Percentiles rank a stretch among this genome's conserved stretches.
These are phyloP conservation scores for Nothura maculosa DNA, from an alignment of 2,797 vertebrate genomes.

Conservation along the genomic window DNA sequence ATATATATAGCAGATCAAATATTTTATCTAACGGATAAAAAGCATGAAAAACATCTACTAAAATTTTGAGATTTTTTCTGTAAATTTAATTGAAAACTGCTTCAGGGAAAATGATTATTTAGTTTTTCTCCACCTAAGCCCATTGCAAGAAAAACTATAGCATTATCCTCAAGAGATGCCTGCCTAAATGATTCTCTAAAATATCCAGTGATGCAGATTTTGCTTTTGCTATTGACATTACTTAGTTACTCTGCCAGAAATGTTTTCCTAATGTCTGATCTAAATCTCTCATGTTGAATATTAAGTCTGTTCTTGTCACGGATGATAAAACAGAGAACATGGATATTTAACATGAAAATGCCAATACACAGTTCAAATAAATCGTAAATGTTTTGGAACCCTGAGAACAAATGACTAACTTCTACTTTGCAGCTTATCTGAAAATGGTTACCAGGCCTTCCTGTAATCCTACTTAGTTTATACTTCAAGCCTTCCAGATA, in stretches of 20 bases:
- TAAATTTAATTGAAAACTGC: neutral
- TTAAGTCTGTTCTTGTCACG: neutral
- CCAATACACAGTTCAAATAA: neutral
- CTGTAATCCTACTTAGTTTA: neutral
- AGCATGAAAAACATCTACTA: neutral
- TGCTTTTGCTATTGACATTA: slow-evolving; percentile 4
- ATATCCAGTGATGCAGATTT: neutral
- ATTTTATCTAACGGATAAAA: neutral
- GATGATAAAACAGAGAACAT: neutral
- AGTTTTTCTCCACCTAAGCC: neutral
- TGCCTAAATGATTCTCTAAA: slow-evolving; percentile 53
- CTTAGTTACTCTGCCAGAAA: neutral
- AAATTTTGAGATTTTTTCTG: neutral
- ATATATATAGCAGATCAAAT: neutral
- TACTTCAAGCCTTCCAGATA: neutral
- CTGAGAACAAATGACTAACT: neutral
- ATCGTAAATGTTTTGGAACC: neutral
- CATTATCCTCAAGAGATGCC: slow-evolving; percentile 32
- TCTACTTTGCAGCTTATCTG: neutral
- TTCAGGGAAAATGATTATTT: neutral
- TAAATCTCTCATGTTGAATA: slow-evolving; percentile 3
- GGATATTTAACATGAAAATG: slow-evolving; percentile 26
- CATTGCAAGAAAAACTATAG: neutral
- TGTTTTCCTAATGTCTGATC: slow-evolving; percentile 8
- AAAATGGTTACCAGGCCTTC: neutral